These are phyloP conservation scores for Callaeas wilsoni DNA, from an alignment of 2,113 vertebrate genomes.

Conservation along the genomic window DNA sequence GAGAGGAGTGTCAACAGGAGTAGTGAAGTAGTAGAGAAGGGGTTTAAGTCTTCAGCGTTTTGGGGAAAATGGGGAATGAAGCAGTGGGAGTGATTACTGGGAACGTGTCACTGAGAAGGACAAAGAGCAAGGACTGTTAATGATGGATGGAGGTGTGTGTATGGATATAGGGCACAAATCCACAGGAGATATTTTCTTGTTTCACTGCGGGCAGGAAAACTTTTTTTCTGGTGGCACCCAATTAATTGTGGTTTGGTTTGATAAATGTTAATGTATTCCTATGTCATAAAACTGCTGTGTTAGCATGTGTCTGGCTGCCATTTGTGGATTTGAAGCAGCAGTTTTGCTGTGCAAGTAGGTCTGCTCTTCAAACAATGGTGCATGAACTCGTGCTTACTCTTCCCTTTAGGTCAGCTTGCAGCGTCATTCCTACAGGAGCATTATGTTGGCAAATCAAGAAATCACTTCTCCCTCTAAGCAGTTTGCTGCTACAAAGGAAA, in stretches of 20 bases:
- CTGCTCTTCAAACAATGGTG: neutral
- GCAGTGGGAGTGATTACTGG: neutral
- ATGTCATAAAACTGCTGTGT: neutral
- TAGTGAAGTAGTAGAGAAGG: neutral
- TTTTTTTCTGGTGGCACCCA: neutral
- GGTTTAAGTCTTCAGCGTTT: neutral
- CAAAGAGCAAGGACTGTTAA: neutral
- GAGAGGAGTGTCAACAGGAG: neutral
- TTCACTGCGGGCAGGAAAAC: neutral
- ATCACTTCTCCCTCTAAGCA: neutral
- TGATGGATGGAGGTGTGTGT: neutral
- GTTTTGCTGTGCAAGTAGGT: neutral
- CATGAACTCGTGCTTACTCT: neutral
- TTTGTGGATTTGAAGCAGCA: neutral
- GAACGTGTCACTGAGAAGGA: neutral
- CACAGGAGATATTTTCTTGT: neutral
- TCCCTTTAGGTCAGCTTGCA: neutral
- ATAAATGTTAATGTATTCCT: slow-evolving; percentile 35
- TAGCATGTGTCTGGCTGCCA: slow-evolving; percentile 20
- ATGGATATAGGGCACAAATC: neutral
- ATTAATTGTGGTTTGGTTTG: slow-evolving; percentile 14
- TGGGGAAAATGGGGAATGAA: neutral
- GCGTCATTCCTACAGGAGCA: neutral
- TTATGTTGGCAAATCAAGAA: neutral
- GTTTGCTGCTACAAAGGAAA: neutral